Evolutionary conservation across 2,113 vertebrate genomes (phyloP).

Genomic region (Syngnathus typhle): DNA sequence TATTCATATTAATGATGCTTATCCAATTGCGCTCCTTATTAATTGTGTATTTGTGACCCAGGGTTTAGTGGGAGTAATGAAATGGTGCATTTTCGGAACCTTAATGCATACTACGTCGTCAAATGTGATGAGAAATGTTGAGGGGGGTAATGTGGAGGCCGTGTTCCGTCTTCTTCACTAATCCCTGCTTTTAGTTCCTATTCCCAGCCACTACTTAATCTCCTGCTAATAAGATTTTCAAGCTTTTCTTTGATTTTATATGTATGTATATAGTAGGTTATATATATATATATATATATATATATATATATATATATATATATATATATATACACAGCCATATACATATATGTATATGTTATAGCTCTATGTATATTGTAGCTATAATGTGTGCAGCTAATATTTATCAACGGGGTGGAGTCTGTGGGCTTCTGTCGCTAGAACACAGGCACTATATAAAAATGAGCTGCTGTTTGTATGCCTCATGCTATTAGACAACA

Average conservation of each 20-base stretch:
- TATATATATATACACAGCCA: too few relatives aligned
- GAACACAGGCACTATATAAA: background rate
- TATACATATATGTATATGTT: too few relatives aligned
- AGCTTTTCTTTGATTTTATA: slow-evolving; percentile 40
- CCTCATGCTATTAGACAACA: background rate
- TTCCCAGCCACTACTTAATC: slow-evolving; percentile 61
- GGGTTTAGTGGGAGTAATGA: background rate
- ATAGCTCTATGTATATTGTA: too few relatives aligned
- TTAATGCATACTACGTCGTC: background rate
- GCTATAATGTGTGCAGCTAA: slow-evolving; percentile 14
- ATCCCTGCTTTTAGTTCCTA: slow-evolving; percentile 66
- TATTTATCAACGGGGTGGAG: background rate
- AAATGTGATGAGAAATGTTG: slow-evolving; percentile 22
- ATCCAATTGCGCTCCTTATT: background rate
- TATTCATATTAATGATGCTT: background rate
- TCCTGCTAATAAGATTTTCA: slow-evolving; percentile 60
- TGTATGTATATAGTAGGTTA: slow-evolving; percentile 11
- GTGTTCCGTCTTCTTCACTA: slow-evolving; percentile 38
- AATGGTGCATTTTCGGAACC: background rate
- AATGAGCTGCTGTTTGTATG: background rate
- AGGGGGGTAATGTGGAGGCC: slow-evolving; percentile 22
- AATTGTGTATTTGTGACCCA: background rate
- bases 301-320: too few relatives aligned
- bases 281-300: too few relatives aligned
- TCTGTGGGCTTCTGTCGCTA: background rate